Base-by-base conservation (phyloP, 2,797 vertebrate genomes). In the Sebastes hubbsi region DNA sequence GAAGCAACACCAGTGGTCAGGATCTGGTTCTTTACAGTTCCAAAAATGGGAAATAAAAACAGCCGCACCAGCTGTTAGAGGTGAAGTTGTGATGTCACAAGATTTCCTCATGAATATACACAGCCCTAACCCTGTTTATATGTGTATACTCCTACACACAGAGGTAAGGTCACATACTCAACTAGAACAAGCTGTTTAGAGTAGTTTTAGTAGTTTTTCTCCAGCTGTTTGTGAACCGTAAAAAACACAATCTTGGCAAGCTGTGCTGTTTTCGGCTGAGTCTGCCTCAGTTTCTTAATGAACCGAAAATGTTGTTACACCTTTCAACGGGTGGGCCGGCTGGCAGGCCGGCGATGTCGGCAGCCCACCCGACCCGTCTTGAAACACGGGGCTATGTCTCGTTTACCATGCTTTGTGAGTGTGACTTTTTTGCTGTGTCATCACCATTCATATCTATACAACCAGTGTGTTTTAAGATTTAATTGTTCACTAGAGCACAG, bases 1-100 rank as follows among this genome's bases (percentile, higher is more conserved):
- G 36, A 29, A 61, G 3, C 4, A 49, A 52, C 20, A 27, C 2
- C 42, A 16, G 29, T 27, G 22, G 24, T 46, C 52, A 3, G 32
- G 12, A 61, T 16, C 4, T 36, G 29, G 11, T 42, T 58, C 30
- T 4, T 24, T 63, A 6, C 25, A 12, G 1, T 8, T 42, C 38
- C 13, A 56, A 65, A 77, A 56, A 61, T 38, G 24, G 18, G 27
- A 52, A 54, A 20, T 38, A 16, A 64, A 81, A 81, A 66, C 42
- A 5, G 55, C 49, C n/a, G 38, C 60, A 55, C 8, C 6, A 34
- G 34, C 32, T 78, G 49, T 49, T 63, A 32, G 25, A 24, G 6
- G 24, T 24, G 9, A 42, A 10, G 29, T 63, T 56, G 34, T 29
- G 9, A 14, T 8, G 24, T 59, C 63, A 9, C 13, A 38, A 14